A percentile compares a stretch with the other conserved stretches of the same genome.
phyloP scores from a whole-genome alignment of 2,888 invertebrate species.

The Ischnura elegans region DNA sequence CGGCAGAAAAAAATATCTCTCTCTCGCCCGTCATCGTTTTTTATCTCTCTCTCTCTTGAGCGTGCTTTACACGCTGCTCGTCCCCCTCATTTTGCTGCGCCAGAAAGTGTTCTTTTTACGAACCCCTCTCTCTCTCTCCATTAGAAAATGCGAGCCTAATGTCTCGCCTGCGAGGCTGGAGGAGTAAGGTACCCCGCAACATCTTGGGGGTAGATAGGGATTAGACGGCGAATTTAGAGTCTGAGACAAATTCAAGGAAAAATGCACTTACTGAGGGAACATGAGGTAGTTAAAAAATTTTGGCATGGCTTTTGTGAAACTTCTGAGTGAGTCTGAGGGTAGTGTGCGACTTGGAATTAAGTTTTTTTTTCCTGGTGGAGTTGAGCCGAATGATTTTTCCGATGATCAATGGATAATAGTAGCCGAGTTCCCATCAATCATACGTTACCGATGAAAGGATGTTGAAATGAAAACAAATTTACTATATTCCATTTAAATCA shows the following conservation, averaged over 20 bases:
- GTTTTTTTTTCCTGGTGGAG: neutral
- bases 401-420: too few species aligned
- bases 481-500: too few species aligned
- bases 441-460: too few species aligned
- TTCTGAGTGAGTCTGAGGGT: neutral
- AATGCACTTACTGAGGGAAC: neutral
- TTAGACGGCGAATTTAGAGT: neutral
- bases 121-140: neutral
- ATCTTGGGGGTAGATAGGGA: neutral
- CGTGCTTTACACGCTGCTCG: neutral
- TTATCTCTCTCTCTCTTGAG: neutral
- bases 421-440: too few species aligned
- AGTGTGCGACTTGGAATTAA: neutral
- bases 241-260: neutral
- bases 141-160: conserved; percentile 18
- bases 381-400: too few species aligned
- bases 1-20: neutral
- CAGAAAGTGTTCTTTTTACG: conserved; percentile 9
- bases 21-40: neutral
- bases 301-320: neutral
- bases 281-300: neutral
- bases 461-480: too few species aligned
- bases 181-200: neutral
- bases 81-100: neutral
- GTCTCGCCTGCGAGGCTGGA: neutral